These are phyloP conservation scores for Phoebastria nigripes DNA, from an alignment of 2,797 vertebrate genomes.

Conservation along the genomic window DNA sequence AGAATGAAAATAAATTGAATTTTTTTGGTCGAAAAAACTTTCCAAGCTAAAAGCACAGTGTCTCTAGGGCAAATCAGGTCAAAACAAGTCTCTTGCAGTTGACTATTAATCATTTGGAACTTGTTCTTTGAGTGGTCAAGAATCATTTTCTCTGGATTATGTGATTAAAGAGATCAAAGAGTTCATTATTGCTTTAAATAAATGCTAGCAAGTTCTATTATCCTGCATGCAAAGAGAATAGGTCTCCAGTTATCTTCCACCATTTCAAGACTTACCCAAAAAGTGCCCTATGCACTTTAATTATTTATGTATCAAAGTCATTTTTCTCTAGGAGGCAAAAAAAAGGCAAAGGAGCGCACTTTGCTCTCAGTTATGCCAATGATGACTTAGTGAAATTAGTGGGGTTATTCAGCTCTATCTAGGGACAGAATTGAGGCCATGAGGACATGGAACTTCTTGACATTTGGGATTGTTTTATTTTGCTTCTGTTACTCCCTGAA, in stretches of 20 bases:
- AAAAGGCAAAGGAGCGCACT: background rate
- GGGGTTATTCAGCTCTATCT: background rate
- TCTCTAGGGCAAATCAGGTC: slow-evolving; percentile 18
- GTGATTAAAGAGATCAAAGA: slow-evolving; percentile 54
- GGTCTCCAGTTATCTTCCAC: background rate
- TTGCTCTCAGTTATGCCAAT: background rate
- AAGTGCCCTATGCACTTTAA: background rate
- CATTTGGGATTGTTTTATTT: background rate
- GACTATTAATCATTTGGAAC: slow-evolving; percentile 10
- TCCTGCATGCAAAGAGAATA: background rate
- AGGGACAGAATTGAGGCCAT: background rate
- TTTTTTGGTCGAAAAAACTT: background rate
- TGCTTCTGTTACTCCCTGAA: background rate
- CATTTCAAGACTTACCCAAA: background rate
- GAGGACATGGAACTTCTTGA: background rate
- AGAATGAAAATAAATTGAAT: slow-evolving; percentile 17
- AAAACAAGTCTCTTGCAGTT: slow-evolving; percentile 16
- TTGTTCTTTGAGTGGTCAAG: slow-evolving; percentile 23
- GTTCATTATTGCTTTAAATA: slow-evolving; percentile 13
- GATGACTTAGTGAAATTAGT: background rate
- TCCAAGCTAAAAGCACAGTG: background rate
- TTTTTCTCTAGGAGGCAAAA: background rate
- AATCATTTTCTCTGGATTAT: slow-evolving; percentile 49
- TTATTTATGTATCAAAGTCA: background rate
- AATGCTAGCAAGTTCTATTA: background rate